Conservation (phyloP, 2,113 vertebrate species). For the Myotis lucifugus region DNA sequence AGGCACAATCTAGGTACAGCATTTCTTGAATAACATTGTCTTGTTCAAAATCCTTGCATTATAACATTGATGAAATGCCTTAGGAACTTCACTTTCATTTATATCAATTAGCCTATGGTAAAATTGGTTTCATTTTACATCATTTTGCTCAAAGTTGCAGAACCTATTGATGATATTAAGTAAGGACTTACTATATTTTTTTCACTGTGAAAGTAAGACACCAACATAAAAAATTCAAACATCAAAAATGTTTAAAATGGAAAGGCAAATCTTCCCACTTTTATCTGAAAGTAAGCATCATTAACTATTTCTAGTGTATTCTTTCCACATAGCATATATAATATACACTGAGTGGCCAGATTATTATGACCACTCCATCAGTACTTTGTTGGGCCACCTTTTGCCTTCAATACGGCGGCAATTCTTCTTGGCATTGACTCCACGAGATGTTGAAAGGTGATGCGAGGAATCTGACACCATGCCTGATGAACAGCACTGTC, state of each 20-base stretch:
- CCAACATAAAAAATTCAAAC: slow-evolving; percentile 45
- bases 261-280: slow-evolving; percentile 9
- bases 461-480: too few relatives aligned
- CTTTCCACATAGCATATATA: slow-evolving; percentile 9
- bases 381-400: too few relatives aligned
- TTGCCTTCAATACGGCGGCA: too few relatives aligned
- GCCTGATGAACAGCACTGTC: too few relatives aligned
- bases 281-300: background rate
- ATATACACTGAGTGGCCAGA: background rate
- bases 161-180: background rate
- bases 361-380: too few relatives aligned
- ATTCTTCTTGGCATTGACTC: too few relatives aligned
- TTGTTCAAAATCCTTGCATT: background rate
- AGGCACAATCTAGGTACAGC: background rate
- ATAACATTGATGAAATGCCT: background rate
- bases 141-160: background rate
- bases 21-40: background rate
- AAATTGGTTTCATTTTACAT: background rate
- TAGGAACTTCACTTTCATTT: background rate
- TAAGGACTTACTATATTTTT: background rate
- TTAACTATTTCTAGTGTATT: slow-evolving; percentile 35
- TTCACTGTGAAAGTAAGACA: slow-evolving; percentile 37
- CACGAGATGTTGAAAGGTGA: too few relatives aligned
- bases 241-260: slow-evolving; percentile 19
- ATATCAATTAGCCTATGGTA: background rate